Evolutionary conservation across 2,797 vertebrate species (phyloP).

Genomic region (Lutjanus campechanus): DNA sequence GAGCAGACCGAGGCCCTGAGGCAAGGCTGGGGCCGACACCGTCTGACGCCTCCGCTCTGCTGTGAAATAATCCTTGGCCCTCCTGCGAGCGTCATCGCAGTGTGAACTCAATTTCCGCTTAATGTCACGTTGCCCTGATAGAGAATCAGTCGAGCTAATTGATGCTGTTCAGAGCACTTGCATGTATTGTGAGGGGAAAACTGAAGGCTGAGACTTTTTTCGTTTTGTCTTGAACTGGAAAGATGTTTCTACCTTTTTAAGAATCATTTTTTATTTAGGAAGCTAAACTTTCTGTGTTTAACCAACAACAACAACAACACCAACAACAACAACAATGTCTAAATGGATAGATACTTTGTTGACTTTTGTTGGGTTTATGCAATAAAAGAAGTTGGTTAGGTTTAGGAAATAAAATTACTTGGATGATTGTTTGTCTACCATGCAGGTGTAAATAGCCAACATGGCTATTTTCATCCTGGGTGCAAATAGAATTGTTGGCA

Average conservation of each 20-base stretch:
- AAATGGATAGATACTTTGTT: too few species aligned
- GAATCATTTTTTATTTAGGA: too few species aligned
- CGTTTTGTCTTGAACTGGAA: not conserved
- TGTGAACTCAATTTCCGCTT: conserved; percentile 49
- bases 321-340: too few species aligned
- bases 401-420: too few species aligned
- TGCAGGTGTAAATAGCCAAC: too few species aligned
- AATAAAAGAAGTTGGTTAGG: too few species aligned
- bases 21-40: conserved; percentile 66
- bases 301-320: too few species aligned
- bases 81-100: conserved; percentile 33
- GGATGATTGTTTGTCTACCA: too few species aligned
- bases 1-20: conserved; percentile 79
- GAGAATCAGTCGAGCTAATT: conserved; percentile 22
- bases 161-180: conserved; percentile 4
- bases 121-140: conserved; percentile 5
- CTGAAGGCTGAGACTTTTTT: not conserved
- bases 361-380: too few species aligned
- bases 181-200: not conserved
- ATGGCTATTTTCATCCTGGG: too few species aligned
- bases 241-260: not conserved
- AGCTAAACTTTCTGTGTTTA: not conserved
- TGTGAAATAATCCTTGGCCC: conserved; percentile 72
- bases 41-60: conserved; percentile 74
- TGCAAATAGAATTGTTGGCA: too few species aligned